phyloP scores from a whole-genome alignment of 2,797 vertebrate genomes.

The Nannoperca obscura region DNA sequence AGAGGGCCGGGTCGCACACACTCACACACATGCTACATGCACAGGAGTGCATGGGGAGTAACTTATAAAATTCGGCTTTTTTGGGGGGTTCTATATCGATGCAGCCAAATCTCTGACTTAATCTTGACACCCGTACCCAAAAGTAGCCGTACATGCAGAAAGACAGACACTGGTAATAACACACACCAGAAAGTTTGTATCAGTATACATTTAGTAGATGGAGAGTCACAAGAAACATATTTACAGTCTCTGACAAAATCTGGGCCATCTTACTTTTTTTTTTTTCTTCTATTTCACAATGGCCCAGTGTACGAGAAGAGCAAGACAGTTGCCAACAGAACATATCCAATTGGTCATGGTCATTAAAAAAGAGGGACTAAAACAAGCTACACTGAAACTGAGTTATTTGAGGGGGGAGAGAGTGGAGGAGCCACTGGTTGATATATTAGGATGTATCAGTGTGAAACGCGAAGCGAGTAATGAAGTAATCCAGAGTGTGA shows the following conservation, averaged over 20 bases:
- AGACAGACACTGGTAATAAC: conserved; percentile 26
- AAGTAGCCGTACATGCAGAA: background rate
- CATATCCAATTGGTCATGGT: conserved; percentile 83
- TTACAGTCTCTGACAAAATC: conserved; percentile 68
- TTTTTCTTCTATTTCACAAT: conserved; percentile 74
- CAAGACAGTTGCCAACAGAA: conserved; percentile 80
- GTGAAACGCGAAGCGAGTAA: conserved; percentile 79
- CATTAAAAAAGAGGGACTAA: conserved; percentile 77
- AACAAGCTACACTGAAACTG: conserved; percentile 82
- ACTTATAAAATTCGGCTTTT: background rate
- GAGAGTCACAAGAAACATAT: conserved; percentile 68
- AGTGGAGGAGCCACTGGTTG: conserved; percentile 70
- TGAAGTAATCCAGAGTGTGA: conserved; percentile 70
- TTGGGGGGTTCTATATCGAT: background rate
- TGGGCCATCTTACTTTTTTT: conserved; percentile 29
- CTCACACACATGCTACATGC: background rate
- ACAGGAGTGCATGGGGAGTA: background rate
- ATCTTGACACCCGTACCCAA: background rate
- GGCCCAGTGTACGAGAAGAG: conserved; percentile 71
- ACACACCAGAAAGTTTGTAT: conserved; percentile 23
- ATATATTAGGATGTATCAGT: conserved; percentile 77
- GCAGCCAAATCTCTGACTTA: background rate
- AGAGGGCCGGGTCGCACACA: background rate
- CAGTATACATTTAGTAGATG: conserved; percentile 16
- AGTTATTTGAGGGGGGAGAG: conserved; percentile 66